Percentiles rank a stretch among this genome's conserved stretches.
Conservation (phyloP, 2,113 vertebrate species). For the Garra rufa region DNA sequence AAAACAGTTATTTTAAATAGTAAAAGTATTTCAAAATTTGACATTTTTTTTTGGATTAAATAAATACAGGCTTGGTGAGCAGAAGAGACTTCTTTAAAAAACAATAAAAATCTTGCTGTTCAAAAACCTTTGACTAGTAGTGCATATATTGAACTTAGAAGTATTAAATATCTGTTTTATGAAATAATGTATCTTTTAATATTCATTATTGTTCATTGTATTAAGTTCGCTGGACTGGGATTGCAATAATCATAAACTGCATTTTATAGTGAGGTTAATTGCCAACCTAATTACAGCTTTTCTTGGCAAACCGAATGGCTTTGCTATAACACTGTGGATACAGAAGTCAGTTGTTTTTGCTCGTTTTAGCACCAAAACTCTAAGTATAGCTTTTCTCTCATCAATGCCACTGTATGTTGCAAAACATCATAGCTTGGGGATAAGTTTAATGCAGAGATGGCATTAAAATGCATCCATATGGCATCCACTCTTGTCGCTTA, state of each 20-base stretch:
- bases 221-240: neutral
- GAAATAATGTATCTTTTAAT: conserved; percentile 4
- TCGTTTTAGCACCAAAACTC: neutral
- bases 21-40: too few relatives aligned
- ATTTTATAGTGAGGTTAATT: conserved; percentile 31
- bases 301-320: conserved; percentile 6
- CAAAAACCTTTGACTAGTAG: too few relatives aligned
- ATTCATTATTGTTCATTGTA: conserved; percentile 11
- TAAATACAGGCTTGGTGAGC: too few relatives aligned
- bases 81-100: too few relatives aligned
- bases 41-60: too few relatives aligned
- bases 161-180: neutral
- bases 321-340: neutral
- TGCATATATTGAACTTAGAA: too few relatives aligned
- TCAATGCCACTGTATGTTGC: neutral
- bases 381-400: neutral
- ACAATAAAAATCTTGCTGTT: too few relatives aligned
- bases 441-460: neutral
- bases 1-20: too few relatives aligned
- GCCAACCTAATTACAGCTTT: conserved; percentile 20
- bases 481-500: neutral
- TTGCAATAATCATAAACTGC: conserved; percentile 33
- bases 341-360: neutral
- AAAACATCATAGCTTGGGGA: neutral
- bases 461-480: neutral